Base-by-base conservation (phyloP, 2,888 invertebrate genomes). In the Pristionchus mayeri region DNA sequence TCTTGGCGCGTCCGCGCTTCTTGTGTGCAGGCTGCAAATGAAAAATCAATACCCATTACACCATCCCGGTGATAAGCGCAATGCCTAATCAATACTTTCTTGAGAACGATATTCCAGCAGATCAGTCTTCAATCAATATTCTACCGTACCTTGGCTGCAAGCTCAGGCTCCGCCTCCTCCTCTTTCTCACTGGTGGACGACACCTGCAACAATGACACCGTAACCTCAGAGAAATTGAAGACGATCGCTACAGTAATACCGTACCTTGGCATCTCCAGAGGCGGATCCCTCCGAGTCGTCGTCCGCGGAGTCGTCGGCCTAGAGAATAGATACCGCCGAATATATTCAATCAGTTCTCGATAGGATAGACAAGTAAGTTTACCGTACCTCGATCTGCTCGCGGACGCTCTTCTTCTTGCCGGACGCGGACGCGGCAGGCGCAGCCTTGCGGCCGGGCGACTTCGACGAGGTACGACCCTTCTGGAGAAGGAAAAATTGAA, bases 341-440 rank as follows among this genome's bases (percentile, higher is more conserved):
- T 48, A 4, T 54, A 34, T 40, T 40, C n/a, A 27, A 24, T 54
- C 37, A n/a, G 3, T 37, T 37, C n/a, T 37, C 4, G 16, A 27
- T 24, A 48, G 24, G 0, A n/a, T 34, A 27, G 24, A 48, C 44
- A 24, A 0, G n/a, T 3, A 1, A 2, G 34, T 54, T 18, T 54
- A 79, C 79, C 30, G 79, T 79, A 50, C 81, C 81, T 81, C 81
- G 16, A 81, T 81, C 81, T 60, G 24, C 60, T 81, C 40, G 21
- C 81, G 44, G 27, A 60, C 60, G 52, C 24, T 81, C 81, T 81
- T 81, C 81, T 81, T 81, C 37, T 34, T 54, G 34, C 34, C 37
- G 44, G 81, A 27, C 27, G 57, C 37, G 21, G n/a, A n/a, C n/a
- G n/a, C n/a, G n/a, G n/a, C n/a, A n/a, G n/a, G n/a, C n/a, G 37